Conservation (phyloP, 2,797 vertebrate genomes). For the Thalassophryne amazonica region DNA sequence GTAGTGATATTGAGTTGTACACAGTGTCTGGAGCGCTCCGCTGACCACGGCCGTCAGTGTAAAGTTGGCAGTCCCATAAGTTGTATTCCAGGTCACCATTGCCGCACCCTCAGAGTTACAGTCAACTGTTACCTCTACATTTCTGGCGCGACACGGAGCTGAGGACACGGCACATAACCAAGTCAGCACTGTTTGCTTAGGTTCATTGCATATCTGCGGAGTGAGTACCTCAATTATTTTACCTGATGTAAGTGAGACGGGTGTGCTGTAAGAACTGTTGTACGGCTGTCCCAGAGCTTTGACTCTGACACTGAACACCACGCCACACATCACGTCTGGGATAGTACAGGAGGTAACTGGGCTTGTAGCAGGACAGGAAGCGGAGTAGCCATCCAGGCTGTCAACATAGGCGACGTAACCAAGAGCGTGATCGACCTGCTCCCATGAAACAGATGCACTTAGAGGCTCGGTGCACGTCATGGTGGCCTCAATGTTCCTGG, state of each 20-base stretch:
- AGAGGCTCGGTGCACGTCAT: conserved; percentile 53
- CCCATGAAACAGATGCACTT: conserved; percentile 61
- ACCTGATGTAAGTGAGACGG: conserved; percentile 40
- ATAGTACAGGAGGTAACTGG: conserved; percentile 37
- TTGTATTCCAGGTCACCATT: conserved; percentile 54
- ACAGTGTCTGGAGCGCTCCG: conserved; percentile 50
- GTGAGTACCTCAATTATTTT: too few relatives aligned
- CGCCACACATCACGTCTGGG: conserved; percentile 57
- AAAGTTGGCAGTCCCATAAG: conserved; percentile 44
- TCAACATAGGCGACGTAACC: conserved; percentile 61
- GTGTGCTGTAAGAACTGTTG: conserved; percentile 56
- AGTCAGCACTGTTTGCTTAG: too few relatives aligned
- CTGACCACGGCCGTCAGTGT: conserved; percentile 44
- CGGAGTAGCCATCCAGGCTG: conserved; percentile 20
- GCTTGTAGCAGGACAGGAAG: conserved; percentile 33
- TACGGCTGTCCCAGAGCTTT: conserved; percentile 51
- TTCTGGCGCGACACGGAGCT: conserved; percentile 67
- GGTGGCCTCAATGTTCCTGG: conserved; percentile 54
- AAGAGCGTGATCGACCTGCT: conserved; percentile 54
- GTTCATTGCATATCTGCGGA: too few relatives aligned
- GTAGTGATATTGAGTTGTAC: conserved; percentile 39
- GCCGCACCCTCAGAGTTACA: conserved; percentile 53
- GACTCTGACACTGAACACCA: conserved; percentile 54
- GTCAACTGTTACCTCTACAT: conserved; percentile 33
- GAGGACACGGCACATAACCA: neutral